Percentiles rank a stretch among this genome's conserved stretches.
phyloP scores from a whole-genome alignment of 2,888 invertebrate genomes.

The Cordilura impudica region DNA sequence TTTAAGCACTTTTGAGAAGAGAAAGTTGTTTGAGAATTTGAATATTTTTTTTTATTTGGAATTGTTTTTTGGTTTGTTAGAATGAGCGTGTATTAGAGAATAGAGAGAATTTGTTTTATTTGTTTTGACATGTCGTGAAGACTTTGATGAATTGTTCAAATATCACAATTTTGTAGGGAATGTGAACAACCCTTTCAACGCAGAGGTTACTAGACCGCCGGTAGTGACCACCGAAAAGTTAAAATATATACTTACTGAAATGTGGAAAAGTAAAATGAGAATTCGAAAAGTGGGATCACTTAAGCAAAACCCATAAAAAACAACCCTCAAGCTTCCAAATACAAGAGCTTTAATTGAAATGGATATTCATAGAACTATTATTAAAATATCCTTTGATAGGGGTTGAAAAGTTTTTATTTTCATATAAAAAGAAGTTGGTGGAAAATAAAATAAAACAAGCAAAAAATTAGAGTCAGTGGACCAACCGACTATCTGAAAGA shows the following conservation, averaged over 20 bases:
- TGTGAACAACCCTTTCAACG: conserved; percentile 56
- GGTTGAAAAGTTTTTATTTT: not conserved
- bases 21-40: not conserved
- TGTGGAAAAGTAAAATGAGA: conserved; percentile 41
- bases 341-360: no score
- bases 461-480: no score
- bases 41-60: not conserved
- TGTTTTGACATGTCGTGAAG: conserved; percentile 21
- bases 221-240: not conserved
- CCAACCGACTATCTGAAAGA: no score
- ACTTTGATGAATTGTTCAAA: conserved; percentile 20
- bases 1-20: not conserved
- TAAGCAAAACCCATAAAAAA: no score
- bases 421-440: no score
- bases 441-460: no score
- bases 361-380: no score
- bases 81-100: no score
- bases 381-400: not conserved
- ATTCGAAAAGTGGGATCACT: no score
- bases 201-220: conserved; percentile 57
- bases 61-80: conserved; percentile 26
- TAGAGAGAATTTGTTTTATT: conserved; percentile 6
- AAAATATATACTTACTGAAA: conserved; percentile 15
- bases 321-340: no score
- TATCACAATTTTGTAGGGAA: conserved; percentile 52